Base-by-base conservation (phyloP, 2,797 vertebrate genomes). In the Cyprinella venusta region DNA sequence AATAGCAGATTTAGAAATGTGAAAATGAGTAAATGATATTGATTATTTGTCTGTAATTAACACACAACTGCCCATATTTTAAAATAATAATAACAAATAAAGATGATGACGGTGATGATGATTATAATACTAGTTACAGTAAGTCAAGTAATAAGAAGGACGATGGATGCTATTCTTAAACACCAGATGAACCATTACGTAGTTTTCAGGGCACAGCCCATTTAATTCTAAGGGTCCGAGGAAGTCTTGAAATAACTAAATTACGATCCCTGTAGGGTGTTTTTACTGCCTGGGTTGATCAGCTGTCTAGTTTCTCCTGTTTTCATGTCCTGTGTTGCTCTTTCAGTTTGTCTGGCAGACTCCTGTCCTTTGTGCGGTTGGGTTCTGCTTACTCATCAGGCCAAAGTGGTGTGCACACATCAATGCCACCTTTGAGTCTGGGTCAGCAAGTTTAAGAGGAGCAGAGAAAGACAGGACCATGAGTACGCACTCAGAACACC, bases 311-410 rank as follows among this genome's bases (percentile, higher is more conserved):
- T 65, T 52, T 81, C 30, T 19, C 9, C 59, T 81, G 30, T 38
- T 67, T 26, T 54, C 8, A 42, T 48, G 40, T 26, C 38, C n/a
- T 38, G 38, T 38, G 21, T 42, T 82, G 76, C 72, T 80, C 33
- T 68, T 67, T 69, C 10, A 77, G 48, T 45, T 80, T 61, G 30
- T 81, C 64, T 70, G 56, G 85, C 82, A 18, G 54, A n/a, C 38
- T n/a, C 15, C 6, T 54, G 50, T 33, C 33, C 56, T 81, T 30
- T 64, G 65, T 77, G 72, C 3, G 18, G 5, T 52, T 69, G 10
- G 70, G 52, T 67, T 85, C 64, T 65, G 80, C 80, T 88, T 86
- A 84, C 90, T 87, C 87, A 88, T 88, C 86, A 91, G 61, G 81
- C 79, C 36, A 19, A 45, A 52, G 56, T 68, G 83, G 56, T 80